Base-by-base conservation (phyloP, 2,113 vertebrate genomes). In the Parotia lawesii region DNA sequence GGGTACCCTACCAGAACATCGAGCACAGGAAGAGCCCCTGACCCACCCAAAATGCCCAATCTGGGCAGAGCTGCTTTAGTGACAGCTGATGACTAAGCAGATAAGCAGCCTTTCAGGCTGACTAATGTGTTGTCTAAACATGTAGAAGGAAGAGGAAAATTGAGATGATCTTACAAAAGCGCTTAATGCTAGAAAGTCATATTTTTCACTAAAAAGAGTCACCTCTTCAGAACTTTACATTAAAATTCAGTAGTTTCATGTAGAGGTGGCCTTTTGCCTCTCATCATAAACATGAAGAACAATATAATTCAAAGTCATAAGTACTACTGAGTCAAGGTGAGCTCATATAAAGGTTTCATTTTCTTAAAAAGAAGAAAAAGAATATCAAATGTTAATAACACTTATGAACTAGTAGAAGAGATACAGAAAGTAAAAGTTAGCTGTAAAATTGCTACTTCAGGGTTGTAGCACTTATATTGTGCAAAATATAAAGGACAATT, bases 401-500 rank as follows among this genome's bases (percentile, higher is more conserved):
- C 77, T 96, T 37, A 56, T 19, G 61, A 92, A 81, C 45, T 54
- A 85, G 42, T 29, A 83, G 71, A 93, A 93, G 78, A 80, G 37
- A 89, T 29, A 69, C 11, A 73, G 42, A 82, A 94, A 79, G 50
- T 79, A 89, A 54, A 90, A 96, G 56, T 83, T 90, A 95, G 29
- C 62, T 85, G 54, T 42, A 56, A 94, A 95, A 94, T 87, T 90
- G 38, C 64, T 94, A 56, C 85, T 95, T 92, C 64, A 83, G 40
- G 54, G 28, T 42, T 92, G 54, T 61, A 82, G 58, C 11, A 70
- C 62, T 76, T 85, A 31, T 21, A 94, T 7, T 71, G 74, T 66
- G 22, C 7, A 65, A 89, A 87, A 90, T 77, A 79, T 76, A 70
- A 94, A 91, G 42, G 60, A 37, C 42, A 82, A 85, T 79, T 91